These are phyloP conservation scores for Brotogeris chrysoptera DNA, from an alignment of 2,797 vertebrate species.

Conservation along the genomic window DNA sequence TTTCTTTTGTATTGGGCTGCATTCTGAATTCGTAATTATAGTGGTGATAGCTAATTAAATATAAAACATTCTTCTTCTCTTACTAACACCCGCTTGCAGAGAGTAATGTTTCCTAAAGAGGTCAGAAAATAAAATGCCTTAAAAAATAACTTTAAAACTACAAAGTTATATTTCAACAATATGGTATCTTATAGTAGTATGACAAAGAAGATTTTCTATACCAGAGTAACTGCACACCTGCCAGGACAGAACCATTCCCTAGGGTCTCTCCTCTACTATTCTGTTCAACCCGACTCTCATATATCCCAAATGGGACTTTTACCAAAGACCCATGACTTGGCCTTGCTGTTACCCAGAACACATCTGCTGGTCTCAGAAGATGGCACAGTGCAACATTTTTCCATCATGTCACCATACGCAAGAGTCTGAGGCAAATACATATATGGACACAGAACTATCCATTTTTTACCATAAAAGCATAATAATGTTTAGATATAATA, in stretches of 20 bases:
- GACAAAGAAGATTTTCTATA: background rate
- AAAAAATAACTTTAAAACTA: background rate
- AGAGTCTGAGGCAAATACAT: background rate
- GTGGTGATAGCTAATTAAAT: background rate
- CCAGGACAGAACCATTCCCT: background rate
- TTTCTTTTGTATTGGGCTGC: background rate
- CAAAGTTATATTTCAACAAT: background rate
- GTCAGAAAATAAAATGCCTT: background rate
- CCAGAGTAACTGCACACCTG: background rate
- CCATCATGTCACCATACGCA: background rate
- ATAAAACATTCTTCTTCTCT: background rate
- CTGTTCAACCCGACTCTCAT: background rate
- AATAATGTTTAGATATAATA: background rate
- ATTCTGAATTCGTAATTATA: background rate
- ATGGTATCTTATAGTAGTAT: background rate
- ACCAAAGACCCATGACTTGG: background rate
- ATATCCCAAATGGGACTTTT: background rate
- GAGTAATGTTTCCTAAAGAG: background rate
- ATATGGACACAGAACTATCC: background rate
- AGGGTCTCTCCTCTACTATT: background rate
- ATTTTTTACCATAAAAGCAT: rapidly evolving
- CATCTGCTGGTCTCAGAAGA: background rate
- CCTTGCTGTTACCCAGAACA: background rate
- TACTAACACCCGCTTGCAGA: background rate
- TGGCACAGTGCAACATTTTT: background rate